Evolutionary conservation across 2,888 invertebrate genomes (phyloP), one percentile per base, ranked within the genome.

Genomic region (Graphium colonna): DNA sequence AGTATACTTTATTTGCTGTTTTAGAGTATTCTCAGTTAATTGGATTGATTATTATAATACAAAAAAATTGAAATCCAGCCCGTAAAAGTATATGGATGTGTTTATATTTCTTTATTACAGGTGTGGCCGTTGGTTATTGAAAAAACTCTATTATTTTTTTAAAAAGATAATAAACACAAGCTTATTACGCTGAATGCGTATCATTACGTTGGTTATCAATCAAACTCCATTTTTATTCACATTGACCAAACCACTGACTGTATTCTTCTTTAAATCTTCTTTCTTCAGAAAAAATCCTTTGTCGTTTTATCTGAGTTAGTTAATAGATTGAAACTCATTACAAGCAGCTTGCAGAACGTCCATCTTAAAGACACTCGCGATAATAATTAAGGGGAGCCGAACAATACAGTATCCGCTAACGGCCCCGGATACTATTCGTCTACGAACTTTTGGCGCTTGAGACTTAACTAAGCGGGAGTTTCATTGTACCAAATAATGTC

Each of bases 401-500:
- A 54, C 49, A 54, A 54, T 50, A 44, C 39, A 31, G 50, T 41
- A 49, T 54, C 54, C 45, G 48, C 10, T 42, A 47, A 52, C 33
- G 47, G 52, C 31, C 41, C 26, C 43, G 21, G 51, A 17, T 26
- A 21, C 39, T 17, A 36, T 42, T 53, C 47, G 43, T 44, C 44
- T 39, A 21, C 49, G 54, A 54, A 54, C 54, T 54, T 54, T 54
- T 49, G 33, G 21, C 43, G 44, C 53, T 28, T 48, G 36, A 36
- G 51, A 31, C 44, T 54, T 72, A 71, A 65, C 72, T 60, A 56
- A 57, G 50, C 51, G 60, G 52, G 64, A 66, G 70, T 75, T 71
- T 69, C 67, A 70, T 74, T 74, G 71, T 72, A 63, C 64, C 67
- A 69, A 74, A 72, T 69, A 72, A 68, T 65, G 67, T 66, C 59